phyloP scores from a whole-genome alignment of 2,888 invertebrate genomes.

The Elysia crispata region DNA sequence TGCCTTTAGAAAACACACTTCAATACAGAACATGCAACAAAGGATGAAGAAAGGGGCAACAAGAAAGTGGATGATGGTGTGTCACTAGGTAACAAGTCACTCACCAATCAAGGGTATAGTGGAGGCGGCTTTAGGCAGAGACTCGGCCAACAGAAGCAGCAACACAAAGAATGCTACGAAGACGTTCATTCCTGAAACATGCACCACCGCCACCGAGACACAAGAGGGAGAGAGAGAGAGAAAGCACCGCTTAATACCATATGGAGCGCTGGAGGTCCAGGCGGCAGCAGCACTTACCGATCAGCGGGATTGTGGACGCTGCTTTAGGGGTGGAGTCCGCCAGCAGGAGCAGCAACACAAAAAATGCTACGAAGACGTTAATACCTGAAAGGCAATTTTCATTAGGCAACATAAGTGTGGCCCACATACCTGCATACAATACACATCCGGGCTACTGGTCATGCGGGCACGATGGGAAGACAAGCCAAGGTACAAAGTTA shows the following conservation, averaged over 20 bases:
- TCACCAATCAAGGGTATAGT: conserved; percentile 74
- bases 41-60: too few species aligned
- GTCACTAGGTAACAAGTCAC: conserved; percentile 53
- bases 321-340: conserved; percentile 77
- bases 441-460: too few species aligned
- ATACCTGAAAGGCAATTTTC: conserved; percentile 67
- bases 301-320: conserved; percentile 71
- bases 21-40: too few species aligned
- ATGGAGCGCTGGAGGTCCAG: not conserved
- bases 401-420: too few species aligned
- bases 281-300: conserved; percentile 61
- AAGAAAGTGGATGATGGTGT: not conserved
- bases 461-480: too few species aligned
- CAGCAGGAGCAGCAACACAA: conserved; percentile 75
- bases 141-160: conserved; percentile 75
- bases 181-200: conserved; percentile 75
- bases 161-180: conserved; percentile 77
- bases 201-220: not conserved
- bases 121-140: conserved; percentile 75
- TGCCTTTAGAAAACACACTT: too few species aligned
- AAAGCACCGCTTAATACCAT: too few species aligned
- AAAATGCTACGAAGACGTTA: conserved; percentile 77
- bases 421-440: too few species aligned
- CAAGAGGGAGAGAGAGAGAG: conserved; percentile 1
- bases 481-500: too few species aligned